Conservation (phyloP, 2,888 invertebrate species). For the Drosophila paracracens region DNA sequence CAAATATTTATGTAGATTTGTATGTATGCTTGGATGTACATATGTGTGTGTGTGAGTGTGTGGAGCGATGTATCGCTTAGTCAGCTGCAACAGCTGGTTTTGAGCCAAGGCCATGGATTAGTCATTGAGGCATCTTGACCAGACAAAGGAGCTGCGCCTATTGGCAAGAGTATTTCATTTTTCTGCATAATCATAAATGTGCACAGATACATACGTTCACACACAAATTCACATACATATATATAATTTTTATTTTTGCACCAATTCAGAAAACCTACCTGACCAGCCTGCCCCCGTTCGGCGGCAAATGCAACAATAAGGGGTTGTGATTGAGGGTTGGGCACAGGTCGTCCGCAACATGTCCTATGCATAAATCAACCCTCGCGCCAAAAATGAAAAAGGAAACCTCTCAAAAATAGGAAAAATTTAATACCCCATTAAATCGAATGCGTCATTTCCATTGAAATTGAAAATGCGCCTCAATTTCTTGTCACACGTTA, state of each 20-base stretch:
- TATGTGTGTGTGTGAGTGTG: conserved; percentile 9
- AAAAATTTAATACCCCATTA: conserved; percentile 38
- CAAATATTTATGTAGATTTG: conserved; percentile 16
- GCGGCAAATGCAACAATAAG: conserved; percentile 34
- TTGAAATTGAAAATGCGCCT: conserved; percentile 54
- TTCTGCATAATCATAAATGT: not conserved
- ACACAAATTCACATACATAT: not conserved
- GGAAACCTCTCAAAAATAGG: conserved; percentile 47
- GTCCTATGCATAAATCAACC: conserved; percentile 65
- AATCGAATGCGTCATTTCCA: conserved; percentile 58
- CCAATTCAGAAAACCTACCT: conserved; percentile 49
- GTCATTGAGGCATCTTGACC: conserved; percentile 43
- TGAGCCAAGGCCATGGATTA: conserved; percentile 36
- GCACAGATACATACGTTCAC: not conserved
- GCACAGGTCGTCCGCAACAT: conserved; percentile 59
- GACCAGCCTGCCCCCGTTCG: conserved; percentile 63
- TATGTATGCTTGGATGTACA: not conserved
- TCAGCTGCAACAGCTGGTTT: conserved; percentile 45
- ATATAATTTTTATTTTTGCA: conserved; percentile 31
- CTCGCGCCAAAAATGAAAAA: conserved; percentile 69
- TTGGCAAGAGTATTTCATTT: conserved; percentile 37
- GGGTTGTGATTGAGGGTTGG: conserved; percentile 62
- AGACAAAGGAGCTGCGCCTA: conserved; percentile 31
- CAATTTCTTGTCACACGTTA: conserved; percentile 9
- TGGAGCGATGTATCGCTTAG: conserved; percentile 42